These are phyloP conservation scores for Drosophila sturtevanti DNA, from an alignment of 1,140 invertebrate species.

Conservation along the genomic window DNA sequence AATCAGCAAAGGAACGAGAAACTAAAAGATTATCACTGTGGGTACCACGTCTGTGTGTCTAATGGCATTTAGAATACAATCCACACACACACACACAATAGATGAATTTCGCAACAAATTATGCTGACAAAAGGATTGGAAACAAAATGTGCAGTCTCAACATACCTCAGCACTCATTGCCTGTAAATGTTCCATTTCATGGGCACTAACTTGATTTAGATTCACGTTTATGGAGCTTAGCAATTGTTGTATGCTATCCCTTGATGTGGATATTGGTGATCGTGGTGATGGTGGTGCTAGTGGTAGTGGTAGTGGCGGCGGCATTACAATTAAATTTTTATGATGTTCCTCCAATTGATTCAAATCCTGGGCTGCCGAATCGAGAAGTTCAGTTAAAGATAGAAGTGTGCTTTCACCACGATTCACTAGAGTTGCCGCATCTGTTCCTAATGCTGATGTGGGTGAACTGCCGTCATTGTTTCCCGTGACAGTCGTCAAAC, in stretches of 20 bases:
- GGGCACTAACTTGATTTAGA: conserved; percentile 59
- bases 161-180: conserved; percentile 71
- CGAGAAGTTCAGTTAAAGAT: conserved; percentile 33
- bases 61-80: not conserved
- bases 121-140: not conserved
- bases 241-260: conserved; percentile 50
- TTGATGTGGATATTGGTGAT: not conserved
- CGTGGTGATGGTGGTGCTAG: no score
- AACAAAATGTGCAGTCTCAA: not conserved
- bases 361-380: conserved; percentile 52
- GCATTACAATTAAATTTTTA: conserved; percentile 18
- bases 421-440: not conserved
- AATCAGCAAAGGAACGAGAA: no score
- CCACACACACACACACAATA: not conserved
- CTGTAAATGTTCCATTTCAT: conserved; percentile 72
- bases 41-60: no score
- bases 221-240: conserved; percentile 58
- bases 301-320: not conserved
- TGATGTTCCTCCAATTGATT: conserved; percentile 41
- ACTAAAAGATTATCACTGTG: no score
- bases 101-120: not conserved
- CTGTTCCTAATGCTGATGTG: not conserved
- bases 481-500: conserved; percentile 14
- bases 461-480: conserved; percentile 5
- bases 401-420: not conserved